Percentiles rank a stretch among this genome's conserved stretches.
These are phyloP conservation scores for Aspidiotus destructor DNA, from an alignment of 2,888 invertebrate genomes.

Conservation along the genomic window DNA sequence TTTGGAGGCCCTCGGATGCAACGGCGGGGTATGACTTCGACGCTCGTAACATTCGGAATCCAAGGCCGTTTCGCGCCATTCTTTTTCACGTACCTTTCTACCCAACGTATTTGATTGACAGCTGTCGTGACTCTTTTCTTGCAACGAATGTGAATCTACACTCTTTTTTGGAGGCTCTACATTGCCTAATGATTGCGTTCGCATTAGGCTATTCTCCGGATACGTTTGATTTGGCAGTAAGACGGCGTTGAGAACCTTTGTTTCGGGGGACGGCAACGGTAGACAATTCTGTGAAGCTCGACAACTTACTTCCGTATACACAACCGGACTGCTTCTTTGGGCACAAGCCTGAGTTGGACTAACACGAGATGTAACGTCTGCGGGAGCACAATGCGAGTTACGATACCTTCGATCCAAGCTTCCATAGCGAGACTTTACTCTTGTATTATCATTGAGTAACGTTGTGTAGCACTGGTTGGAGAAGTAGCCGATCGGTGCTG, in stretches of 20 bases:
- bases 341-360: constrained; percentile 18
- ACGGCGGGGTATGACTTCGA: constrained; percentile 28
- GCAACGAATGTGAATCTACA: constrained; percentile 24
- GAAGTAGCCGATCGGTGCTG: constrained; percentile 21
- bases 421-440: constrained; percentile 44
- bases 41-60: constrained; percentile 46
- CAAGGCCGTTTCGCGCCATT: constrained; percentile 60
- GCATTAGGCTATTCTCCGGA: constrained; percentile 43
- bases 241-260: constrained; percentile 33
- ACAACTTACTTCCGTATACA: constrained; percentile 6
- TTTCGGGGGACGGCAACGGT: constrained; percentile 15
- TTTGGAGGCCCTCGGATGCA: constrained; percentile 22
- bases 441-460: constrained; percentile 12
- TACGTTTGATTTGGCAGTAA: constrained; percentile 42
- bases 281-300: constrained; percentile 7
- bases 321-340: constrained; percentile 6
- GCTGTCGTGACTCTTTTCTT: constrained; percentile 26
- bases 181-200: constrained; percentile 53
- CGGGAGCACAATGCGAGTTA: neutral
- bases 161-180: constrained; percentile 40
- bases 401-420: constrained; percentile 49
- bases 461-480: constrained; percentile 29
- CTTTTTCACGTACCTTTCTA: constrained; percentile 47
- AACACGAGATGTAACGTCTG: constrained; percentile 12
- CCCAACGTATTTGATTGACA: constrained; percentile 25